Evolutionary conservation across 2,797 vertebrate genomes (phyloP).

Genomic region (Merluccius polli): DNA sequence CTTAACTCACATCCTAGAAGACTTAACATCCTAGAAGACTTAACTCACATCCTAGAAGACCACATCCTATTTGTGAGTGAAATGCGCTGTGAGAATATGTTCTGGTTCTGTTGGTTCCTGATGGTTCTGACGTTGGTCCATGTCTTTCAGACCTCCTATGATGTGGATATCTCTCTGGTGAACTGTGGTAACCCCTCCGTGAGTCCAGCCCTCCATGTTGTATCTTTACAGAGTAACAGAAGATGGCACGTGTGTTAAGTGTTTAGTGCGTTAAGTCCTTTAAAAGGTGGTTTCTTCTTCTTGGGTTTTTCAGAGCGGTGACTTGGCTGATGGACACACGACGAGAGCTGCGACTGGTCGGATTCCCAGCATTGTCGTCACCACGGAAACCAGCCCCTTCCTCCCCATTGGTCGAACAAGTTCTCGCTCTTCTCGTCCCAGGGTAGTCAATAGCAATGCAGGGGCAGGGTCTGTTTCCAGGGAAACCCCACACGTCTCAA

Average conservation of each 20-base stretch:
- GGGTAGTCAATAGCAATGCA: constrained; percentile 35
- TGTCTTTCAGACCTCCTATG: too few relatives aligned
- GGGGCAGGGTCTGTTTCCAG: constrained; percentile 35
- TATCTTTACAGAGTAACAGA: not conserved
- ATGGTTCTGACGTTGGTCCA: too few relatives aligned
- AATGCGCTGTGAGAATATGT: too few relatives aligned
- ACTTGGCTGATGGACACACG: constrained; percentile 53
- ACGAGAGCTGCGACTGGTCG: constrained; percentile 60
- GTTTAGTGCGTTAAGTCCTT: not conserved
- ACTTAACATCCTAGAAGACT: not conserved
- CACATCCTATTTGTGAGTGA: too few relatives aligned
- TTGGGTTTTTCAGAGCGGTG: constrained; percentile 52
- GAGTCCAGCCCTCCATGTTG: too few relatives aligned
- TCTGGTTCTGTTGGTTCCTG: too few relatives aligned
- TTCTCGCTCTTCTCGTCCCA: constrained; percentile 46
- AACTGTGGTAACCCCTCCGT: too few relatives aligned
- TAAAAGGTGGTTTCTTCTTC: not conserved
- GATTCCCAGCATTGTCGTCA: constrained; percentile 80
- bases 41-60: not conserved
- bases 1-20: not conserved
- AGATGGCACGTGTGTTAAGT: too few relatives aligned
- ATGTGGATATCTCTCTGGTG: too few relatives aligned
- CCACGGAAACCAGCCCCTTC: constrained; percentile 69
- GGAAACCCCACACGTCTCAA: constrained; percentile 31
- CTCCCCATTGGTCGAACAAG: constrained; percentile 59